Percentiles rank a stretch among this genome's conserved stretches.
phyloP scores from a whole-genome alignment of 2,888 invertebrate species.

The Coelopa pilipes region DNA sequence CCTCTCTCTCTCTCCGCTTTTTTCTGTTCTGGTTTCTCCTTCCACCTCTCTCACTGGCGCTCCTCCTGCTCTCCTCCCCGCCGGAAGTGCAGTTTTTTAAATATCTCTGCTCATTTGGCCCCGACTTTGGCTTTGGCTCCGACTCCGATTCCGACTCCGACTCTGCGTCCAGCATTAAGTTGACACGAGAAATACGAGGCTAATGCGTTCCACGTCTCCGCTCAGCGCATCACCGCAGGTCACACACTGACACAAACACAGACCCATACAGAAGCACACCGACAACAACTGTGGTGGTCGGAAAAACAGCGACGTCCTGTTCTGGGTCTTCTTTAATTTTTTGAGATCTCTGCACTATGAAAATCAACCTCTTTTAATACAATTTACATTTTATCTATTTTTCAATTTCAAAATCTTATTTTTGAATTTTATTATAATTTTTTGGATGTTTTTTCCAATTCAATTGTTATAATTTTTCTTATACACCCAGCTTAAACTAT shows the following conservation, averaged over 20 bases:
- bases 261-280: not conserved
- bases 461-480: no score
- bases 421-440: no score
- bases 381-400: not conserved
- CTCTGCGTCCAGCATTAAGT: conserved; percentile 26
- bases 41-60: not conserved
- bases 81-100: conserved; percentile 2
- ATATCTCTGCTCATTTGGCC: not conserved
- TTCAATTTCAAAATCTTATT: no score
- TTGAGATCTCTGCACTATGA: not conserved
- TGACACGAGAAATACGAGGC: conserved; percentile 31
- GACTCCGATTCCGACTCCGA: not conserved
- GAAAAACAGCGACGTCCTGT: not conserved
- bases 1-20: no score
- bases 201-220: conserved; percentile 28
- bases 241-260: not conserved
- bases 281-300: not conserved
- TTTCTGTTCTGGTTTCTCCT: not conserved
- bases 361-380: no score
- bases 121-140: no score
- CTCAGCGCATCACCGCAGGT: conserved; percentile 23
- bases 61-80: not conserved
- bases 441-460: no score
- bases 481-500: no score
- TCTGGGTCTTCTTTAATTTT: not conserved